Conservation (phyloP, 1,140 invertebrate genomes). For the Lucilia sericata region DNA sequence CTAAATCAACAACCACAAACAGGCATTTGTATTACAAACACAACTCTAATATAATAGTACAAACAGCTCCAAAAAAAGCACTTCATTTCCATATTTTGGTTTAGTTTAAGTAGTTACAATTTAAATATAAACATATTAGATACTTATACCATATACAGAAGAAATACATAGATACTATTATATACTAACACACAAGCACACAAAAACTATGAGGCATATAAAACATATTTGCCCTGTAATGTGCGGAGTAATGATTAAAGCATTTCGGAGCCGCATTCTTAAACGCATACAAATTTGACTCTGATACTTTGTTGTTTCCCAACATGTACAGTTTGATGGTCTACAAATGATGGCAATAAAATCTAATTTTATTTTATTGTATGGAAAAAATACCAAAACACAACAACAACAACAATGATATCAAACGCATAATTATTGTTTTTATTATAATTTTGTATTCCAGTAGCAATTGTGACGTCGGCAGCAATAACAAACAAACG, state of each 20-base stretch:
- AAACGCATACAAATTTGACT: slow-evolving; percentile 7
- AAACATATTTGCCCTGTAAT: neutral
- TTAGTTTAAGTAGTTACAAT: slow-evolving; percentile 11
- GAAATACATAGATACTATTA: neutral
- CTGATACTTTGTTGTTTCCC: neutral
- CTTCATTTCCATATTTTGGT: slow-evolving; percentile 34
- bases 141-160: neutral
- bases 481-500: too few species aligned
- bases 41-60: neutral
- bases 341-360: slow-evolving; percentile 37
- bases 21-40: neutral
- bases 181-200: neutral
- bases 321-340: neutral
- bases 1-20: neutral
- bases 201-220: neutral
- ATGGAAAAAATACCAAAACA: neutral
- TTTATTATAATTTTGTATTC: neutral
- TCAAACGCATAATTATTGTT: neutral
- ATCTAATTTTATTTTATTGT: slow-evolving; percentile 16
- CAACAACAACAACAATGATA: neutral
- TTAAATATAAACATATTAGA: neutral
- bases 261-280: neutral
- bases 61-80: neutral
- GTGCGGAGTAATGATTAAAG: neutral
- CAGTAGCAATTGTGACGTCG: neutral